Base-by-base conservation (phyloP, 2,888 invertebrate genomes). In the Slavum lentiscoides region DNA sequence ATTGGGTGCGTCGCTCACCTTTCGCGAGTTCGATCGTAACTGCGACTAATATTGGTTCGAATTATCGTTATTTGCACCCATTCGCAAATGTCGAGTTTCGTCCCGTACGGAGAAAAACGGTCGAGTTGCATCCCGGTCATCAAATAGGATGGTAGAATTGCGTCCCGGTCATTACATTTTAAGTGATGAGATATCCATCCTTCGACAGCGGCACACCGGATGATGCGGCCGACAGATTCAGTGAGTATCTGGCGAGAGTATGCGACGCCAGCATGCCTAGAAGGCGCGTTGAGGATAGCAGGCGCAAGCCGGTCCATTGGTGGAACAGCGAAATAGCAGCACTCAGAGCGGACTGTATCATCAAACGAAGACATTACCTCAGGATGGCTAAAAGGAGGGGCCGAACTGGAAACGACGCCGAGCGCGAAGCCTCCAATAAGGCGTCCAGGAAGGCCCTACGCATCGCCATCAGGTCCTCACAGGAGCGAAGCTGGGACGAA, bases 291-390 rank as follows among this genome's bases (percentile, higher is more conserved):
- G 7, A 13, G 49, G 21, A 0, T 4, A 2, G 13, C 0, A 23
- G 15, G 13, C 43, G 49, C 1, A 2, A 6, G 0, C 21, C 21
- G 0, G 67, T 9, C 1, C 21, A 67, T 9, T 68, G 53, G 53
- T 53, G 53, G 68, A 53, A 21, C 9, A 11, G n/a, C 0, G 17
- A 15, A 0, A 68, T 68, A 0, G 15, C 23, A 0, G 53, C 23
- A 2, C 68, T 15, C 2, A 53, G 49, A 17, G 19, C 2, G 7
- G 17, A 17, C 3, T 68, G 53, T 30, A 23, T 53, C 17, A 0
- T 2, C 1, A 2, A 6, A 11, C 0, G 53, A 1, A 17, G 68
- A 2, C 2, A 1, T 0, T 53, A 30, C 9, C 9, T 1, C 0
- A 68, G 53, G 17, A 1, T 30, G 23, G 53, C 4, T 0, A 37